Evolutionary conservation across 1,140 invertebrate genomes (phyloP), one percentile per base, ranked within the genome.

Genomic region (Muscidifurax raptorellus): DNA sequence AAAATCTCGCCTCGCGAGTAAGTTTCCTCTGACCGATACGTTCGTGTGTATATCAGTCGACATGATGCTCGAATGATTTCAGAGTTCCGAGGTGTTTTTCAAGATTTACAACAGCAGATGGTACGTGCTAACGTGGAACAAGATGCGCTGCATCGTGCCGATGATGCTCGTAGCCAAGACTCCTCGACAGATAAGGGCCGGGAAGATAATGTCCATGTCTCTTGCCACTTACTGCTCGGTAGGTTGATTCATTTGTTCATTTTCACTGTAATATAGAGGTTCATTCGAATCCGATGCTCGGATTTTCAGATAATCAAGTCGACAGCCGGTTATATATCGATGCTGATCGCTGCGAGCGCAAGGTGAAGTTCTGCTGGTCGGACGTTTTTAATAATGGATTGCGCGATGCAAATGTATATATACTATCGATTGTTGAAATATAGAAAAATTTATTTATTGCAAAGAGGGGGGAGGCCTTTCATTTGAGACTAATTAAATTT

Each of bases 221-320:
- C 44, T 84, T 6, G 0, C 32, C 2, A 64, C 47, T 25, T 84
- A 80, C 40, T 52, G n/a, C 27, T 40, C 32, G 0, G 83, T 83
- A 72, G 0, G 66, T 71, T 30, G 30, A 44, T 82, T 82, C 0
- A 28, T 25, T 40, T 5, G 32, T 27, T 28, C 18, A 6, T 30
- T 28, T 5, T 44, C 5, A 36, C 10, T 75, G n/a, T 6, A 18
- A 18, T n/a, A n/a, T n/a, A n/a, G n/a, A n/a, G n/a, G n/a, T n/a
- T n/a, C n/a, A n/a, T n/a, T n/a, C n/a, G n/a, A n/a, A n/a, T n/a
- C n/a, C n/a, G n/a, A n/a, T n/a, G n/a, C n/a, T n/a, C n/a, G n/a
- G n/a, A n/a, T n/a, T 30, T 28, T 1, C 10, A 84, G 83, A 74
- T 84, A 18, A n/a, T 84, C 0, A 84, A 80, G 64, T 18, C 66